Base-by-base conservation (phyloP, 2,888 invertebrate genomes). In the Mylabris sibirica region DNA sequence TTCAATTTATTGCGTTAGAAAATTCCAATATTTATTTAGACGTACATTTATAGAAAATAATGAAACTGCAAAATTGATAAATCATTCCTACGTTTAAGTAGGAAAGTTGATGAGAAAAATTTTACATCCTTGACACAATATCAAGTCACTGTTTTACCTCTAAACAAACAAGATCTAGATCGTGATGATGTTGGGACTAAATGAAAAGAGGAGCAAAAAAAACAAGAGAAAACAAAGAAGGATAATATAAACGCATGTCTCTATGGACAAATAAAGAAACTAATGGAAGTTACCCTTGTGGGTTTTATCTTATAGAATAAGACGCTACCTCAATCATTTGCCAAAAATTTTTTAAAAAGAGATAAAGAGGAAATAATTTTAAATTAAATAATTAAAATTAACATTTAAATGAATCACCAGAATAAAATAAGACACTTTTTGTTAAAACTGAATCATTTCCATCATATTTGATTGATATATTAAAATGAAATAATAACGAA, bases 201-300 rank as follows among this genome's bases (percentile, higher is more conserved):
- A 78, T 78, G 77, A 80, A 41, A 11, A 44, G 8, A 78, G 8
- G 30, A 30, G 30, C 4, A 30, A 30, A 30, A 30, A 2, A 30
- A 30, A 30, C 3, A 30, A 30, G 30, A 30, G 30, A 30, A 4
- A 30, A 30, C 30, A 30, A 30, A 30, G 79, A 77, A 77, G 77
- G 79, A 80, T 80, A 79, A 80, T 81, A 79, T 79, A 79, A 80
- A 80, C 81, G 78, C 81, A 82, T 78, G 78, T 77, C 79, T 78
- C 81, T 64, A 63, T 72, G 75, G 79, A 77, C 77, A 77, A 78
- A 81, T 81, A 81, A 79, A 79, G 79, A 80, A 80, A 79, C 77
- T 79, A 77, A 77, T 79, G 76, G 74, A 76, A 76, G 77, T 75
- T 77, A 73, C 75, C 73, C 73, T 75, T 74, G 72, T 69, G 14